Evolutionary conservation across 2,888 invertebrate genomes (phyloP).

Genomic region (Chouioia cunea): DNA sequence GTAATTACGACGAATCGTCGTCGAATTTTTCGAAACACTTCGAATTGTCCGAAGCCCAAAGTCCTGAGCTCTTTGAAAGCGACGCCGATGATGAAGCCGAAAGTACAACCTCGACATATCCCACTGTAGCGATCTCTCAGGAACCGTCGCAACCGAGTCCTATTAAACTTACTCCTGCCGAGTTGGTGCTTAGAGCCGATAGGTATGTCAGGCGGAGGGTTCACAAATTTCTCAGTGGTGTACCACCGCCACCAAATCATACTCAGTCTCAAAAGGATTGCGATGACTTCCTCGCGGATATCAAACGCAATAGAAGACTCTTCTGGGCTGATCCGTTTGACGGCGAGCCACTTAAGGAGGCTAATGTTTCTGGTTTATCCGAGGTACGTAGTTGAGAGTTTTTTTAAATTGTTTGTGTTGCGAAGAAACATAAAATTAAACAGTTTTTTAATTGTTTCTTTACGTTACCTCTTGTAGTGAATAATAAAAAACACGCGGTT

Average conservation of each 20-base stretch:
- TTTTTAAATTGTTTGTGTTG: slow-evolving; percentile 1
- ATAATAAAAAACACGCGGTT: too few species aligned
- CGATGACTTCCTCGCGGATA: slow-evolving; percentile 75
- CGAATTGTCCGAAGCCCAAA: slow-evolving; percentile 48
- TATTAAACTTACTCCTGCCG: slow-evolving; percentile 53
- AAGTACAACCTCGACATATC: slow-evolving; percentile 31
- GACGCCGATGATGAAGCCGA: slow-evolving; percentile 57
- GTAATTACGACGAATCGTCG: slow-evolving; percentile 43
- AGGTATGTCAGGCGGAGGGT: slow-evolving; percentile 66
- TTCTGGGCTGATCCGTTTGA: slow-evolving; percentile 66
- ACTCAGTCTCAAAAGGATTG: slow-evolving; percentile 78
- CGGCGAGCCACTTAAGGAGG: not conserved
- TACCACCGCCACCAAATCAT: slow-evolving; percentile 82
- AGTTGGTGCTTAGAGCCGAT: slow-evolving; percentile 63
- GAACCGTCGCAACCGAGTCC: slow-evolving; percentile 46
- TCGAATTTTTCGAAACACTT: slow-evolving; percentile 7
- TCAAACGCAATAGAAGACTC: slow-evolving; percentile 71
- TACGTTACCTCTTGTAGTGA: too few species aligned
- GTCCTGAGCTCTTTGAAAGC: slow-evolving; percentile 65
- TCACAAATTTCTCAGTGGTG: slow-evolving; percentile 76
- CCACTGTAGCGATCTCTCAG: slow-evolving; percentile 19
- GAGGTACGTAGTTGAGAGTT: slow-evolving; percentile 13
- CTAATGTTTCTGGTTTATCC: not conserved
- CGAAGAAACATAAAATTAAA: slow-evolving; percentile 1
- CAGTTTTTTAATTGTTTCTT: not conserved